Conservation (phyloP, 2,888 invertebrate species). For the Torymus aiolomorphi region DNA sequence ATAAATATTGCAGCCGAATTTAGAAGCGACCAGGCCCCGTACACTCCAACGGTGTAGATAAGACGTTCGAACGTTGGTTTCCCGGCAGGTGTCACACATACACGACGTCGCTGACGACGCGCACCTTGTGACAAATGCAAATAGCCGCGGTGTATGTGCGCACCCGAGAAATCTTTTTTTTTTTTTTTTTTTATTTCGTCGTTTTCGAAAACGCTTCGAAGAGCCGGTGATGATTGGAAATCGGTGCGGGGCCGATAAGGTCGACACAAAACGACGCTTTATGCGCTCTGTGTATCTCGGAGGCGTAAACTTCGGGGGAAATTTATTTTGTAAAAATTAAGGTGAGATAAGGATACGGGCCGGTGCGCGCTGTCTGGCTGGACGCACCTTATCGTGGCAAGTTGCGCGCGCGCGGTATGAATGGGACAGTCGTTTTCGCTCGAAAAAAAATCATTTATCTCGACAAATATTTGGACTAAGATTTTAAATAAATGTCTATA, state of each 20-base stretch:
- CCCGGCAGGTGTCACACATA: slow-evolving; percentile 64
- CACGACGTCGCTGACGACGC: slow-evolving; percentile 59
- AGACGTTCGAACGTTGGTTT: slow-evolving; percentile 62
- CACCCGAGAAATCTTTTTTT: background rate
- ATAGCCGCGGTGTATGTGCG: slow-evolving; percentile 54
- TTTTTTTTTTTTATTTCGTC: slow-evolving; percentile 27
- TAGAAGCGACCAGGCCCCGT: too few species aligned
- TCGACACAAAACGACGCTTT: slow-evolving; percentile 43
- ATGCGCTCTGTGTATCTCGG: slow-evolving; percentile 6
- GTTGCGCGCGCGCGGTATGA: too few species aligned
- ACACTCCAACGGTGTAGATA: slow-evolving; percentile 55
- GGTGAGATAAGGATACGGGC: too few species aligned
- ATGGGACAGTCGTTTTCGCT: too few species aligned
- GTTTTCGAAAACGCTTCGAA: slow-evolving; percentile 14
- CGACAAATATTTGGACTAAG: too few species aligned
- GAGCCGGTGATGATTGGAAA: slow-evolving; percentile 30
- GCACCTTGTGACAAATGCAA: slow-evolving; percentile 71
- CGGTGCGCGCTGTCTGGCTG: too few species aligned
- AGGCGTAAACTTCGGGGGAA: background rate
- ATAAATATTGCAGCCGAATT: too few species aligned
- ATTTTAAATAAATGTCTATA: too few species aligned
- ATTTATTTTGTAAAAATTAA: too few species aligned
- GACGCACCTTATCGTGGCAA: too few species aligned
- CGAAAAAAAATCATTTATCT: too few species aligned
- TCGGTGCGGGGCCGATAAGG: background rate